A percentile compares a stretch with the other conserved stretches of the same genome.
phyloP scores from a whole-genome alignment of 1,140 invertebrate species.

The Cyphomyrmex costatus region DNA sequence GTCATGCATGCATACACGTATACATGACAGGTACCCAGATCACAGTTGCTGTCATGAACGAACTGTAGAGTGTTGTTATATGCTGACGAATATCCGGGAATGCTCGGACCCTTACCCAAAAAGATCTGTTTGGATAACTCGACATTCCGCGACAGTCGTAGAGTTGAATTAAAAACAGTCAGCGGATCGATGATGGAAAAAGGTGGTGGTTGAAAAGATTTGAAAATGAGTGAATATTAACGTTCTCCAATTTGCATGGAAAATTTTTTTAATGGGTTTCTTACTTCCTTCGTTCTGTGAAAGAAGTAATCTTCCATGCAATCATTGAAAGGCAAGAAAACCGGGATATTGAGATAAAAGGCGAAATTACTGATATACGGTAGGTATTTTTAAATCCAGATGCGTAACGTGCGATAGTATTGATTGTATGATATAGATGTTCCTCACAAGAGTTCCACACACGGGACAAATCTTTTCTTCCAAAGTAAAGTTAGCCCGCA shows the following conservation, averaged over 20 bases:
- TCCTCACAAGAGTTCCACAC: constrained; percentile 8
- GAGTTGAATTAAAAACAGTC: constrained; percentile 32
- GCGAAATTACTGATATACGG: not conserved
- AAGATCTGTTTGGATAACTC: constrained; percentile 74
- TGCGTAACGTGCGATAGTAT: not conserved
- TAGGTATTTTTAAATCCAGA: constrained; percentile 21
- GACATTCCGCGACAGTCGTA: constrained; percentile 38
- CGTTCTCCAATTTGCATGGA: constrained; percentile 28
- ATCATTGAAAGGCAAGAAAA: constrained; percentile 13
- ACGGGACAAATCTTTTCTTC: constrained; percentile 42
- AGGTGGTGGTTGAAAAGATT: not conserved
- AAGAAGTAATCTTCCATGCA: constrained; percentile 16
- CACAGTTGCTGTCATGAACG: constrained; percentile 61
- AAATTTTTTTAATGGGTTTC: constrained; percentile 29
- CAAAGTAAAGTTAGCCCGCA: constrained; percentile 30
- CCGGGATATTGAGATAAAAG: constrained; percentile 16
- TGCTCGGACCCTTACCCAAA: constrained; percentile 59
- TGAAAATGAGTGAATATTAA: constrained; percentile 23
- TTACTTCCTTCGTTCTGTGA: not conserved
- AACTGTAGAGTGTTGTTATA: constrained; percentile 55
- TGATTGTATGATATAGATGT: not conserved
- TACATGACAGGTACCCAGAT: constrained; percentile 48
- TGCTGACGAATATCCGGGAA: constrained; percentile 69
- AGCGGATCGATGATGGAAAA: not conserved
- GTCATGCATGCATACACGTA: constrained; percentile 8